These are phyloP conservation scores for Anthophora plumipes DNA, from an alignment of 2,888 invertebrate species.

Conservation along the genomic window DNA sequence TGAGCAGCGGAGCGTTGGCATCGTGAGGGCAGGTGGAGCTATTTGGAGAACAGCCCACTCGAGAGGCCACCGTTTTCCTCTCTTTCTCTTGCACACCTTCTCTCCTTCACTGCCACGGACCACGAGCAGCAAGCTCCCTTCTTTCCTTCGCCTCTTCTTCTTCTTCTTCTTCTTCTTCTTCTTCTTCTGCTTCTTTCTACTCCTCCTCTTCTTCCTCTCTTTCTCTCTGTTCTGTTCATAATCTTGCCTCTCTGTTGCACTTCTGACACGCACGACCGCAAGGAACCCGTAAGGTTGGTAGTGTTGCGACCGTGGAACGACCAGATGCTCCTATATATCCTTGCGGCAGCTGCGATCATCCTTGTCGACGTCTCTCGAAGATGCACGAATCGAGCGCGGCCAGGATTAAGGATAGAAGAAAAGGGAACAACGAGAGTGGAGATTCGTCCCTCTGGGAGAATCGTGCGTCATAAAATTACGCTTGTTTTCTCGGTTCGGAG, in stretches of 20 bases:
- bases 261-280: not conserved
- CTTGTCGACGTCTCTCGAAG: conserved; percentile 64
- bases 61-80: conserved; percentile 66
- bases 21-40: conserved; percentile 81
- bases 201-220: not conserved
- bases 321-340: conserved; percentile 71
- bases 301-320: conserved; percentile 62
- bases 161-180: conserved; percentile 26
- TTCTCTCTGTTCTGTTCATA: conserved; percentile 14
- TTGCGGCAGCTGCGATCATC: conserved; percentile 72
- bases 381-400: conserved; percentile 36
- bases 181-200: not conserved
- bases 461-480: not conserved
- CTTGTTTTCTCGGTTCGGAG: not conserved
- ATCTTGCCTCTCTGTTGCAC: conserved; percentile 3
- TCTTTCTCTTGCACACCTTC: conserved; percentile 53
- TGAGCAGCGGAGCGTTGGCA: conserved; percentile 59
- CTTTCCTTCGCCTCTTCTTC: conserved; percentile 45
- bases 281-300: conserved; percentile 59
- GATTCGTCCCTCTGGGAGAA: not conserved
- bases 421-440: conserved; percentile 12
- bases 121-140: conserved; percentile 15
- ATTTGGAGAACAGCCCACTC: conserved; percentile 82
- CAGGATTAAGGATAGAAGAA: conserved; percentile 35
- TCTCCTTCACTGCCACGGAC: conserved; percentile 29